A percentile compares a stretch with the other conserved stretches of the same genome.
These are phyloP conservation scores for Mallotus villosus DNA, from an alignment of 2,797 vertebrate genomes.

Conservation along the genomic window DNA sequence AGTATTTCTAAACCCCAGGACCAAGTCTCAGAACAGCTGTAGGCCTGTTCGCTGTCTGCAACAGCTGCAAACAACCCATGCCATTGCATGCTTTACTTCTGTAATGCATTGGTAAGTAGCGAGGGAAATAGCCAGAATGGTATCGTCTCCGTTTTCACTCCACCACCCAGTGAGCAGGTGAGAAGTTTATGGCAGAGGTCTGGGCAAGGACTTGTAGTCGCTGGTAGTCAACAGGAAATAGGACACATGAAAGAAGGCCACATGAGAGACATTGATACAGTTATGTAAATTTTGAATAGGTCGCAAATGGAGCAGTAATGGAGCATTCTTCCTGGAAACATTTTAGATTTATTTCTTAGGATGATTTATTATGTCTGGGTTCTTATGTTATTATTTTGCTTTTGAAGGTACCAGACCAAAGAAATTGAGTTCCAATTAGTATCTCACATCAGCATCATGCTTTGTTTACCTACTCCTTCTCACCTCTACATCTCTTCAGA, in stretches of 20 bases:
- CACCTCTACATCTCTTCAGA: slow-evolving; percentile 65
- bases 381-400: slow-evolving; percentile 56
- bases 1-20: slow-evolving; percentile 35
- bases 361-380: slow-evolving; percentile 68
- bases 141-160: slow-evolving; percentile 29
- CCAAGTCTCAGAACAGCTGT: slow-evolving; percentile 60
- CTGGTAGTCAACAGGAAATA: slow-evolving; percentile 40
- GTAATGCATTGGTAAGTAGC: slow-evolving; percentile 49
- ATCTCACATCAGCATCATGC: slow-evolving; percentile 74
- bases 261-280: slow-evolving; percentile 52
- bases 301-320: slow-evolving; percentile 36
- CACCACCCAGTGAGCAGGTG: slow-evolving; percentile 62
- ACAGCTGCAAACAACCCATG: slow-evolving; percentile 69
- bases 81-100: slow-evolving; percentile 51
- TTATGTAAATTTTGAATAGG: slow-evolving; percentile 45
- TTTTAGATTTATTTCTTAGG: slow-evolving; percentile 57
- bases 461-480: slow-evolving; percentile 71
- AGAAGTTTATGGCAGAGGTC: slow-evolving; percentile 49
- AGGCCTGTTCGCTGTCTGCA: slow-evolving; percentile 50
- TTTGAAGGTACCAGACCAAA: slow-evolving; percentile 59
- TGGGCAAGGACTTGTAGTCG: slow-evolving; percentile 45
- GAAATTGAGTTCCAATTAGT: slow-evolving; percentile 69
- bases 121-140: background rate
- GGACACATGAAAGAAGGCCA: slow-evolving; percentile 53
- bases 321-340: slow-evolving; percentile 37